Evolutionary conservation across 2,888 invertebrate species (phyloP).

Genomic region (Chrysina gloriosa): DNA sequence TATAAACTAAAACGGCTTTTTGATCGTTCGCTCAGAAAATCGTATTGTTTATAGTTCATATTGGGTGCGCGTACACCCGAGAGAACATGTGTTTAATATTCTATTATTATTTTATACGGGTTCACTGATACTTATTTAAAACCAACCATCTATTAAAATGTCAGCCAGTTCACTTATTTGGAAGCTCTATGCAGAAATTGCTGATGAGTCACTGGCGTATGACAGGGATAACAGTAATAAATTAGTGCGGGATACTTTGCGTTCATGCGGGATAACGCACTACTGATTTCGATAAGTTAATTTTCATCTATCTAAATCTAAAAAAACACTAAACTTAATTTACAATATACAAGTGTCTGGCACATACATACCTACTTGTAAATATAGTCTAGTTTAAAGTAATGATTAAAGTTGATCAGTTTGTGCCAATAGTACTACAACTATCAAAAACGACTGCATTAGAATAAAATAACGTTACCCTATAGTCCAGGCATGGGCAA

Average conservation of each 20-base stretch:
- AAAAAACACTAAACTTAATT: not conserved
- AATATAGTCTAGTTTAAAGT: no score
- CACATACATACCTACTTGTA: no score
- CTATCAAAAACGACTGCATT: no score
- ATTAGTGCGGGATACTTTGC: not conserved
- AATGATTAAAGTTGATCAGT: no score
- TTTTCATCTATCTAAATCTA: not conserved
- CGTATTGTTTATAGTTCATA: slow-evolving; percentile 46
- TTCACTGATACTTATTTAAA: slow-evolving; percentile 37
- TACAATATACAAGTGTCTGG: no score
- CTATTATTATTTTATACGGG: slow-evolving; percentile 28
- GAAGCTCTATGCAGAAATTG: slow-evolving; percentile 15
- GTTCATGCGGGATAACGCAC: not conserved
- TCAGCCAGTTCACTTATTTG: slow-evolving; percentile 37
- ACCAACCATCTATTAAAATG: slow-evolving; percentile 39
- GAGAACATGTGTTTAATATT: slow-evolving; percentile 18
- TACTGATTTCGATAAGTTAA: slow-evolving; percentile 2
- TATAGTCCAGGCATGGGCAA: no score
- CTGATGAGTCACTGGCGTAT: slow-evolving; percentile 10
- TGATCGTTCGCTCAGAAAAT: slow-evolving; percentile 60
- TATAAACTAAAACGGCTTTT: slow-evolving; percentile 54
- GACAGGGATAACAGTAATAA: slow-evolving; percentile 22
- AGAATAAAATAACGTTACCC: no score
- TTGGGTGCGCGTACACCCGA: not conserved
- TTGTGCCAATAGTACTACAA: no score